Evolutionary conservation across 2,888 invertebrate genomes (phyloP).

Genomic region (Caenorhabditis uteleia): DNA sequence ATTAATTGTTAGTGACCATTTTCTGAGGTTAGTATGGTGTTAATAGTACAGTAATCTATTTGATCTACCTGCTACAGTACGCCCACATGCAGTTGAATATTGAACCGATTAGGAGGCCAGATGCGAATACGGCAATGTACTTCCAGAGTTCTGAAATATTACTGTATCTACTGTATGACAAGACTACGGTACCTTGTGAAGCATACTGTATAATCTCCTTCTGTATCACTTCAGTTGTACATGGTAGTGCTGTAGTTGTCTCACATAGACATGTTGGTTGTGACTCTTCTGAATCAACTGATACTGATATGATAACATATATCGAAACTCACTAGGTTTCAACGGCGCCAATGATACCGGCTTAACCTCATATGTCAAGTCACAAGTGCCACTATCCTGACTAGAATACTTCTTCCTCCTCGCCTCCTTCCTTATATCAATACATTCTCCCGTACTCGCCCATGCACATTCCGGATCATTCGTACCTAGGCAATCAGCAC

Average conservation of each 20-base stretch:
- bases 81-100: slow-evolving; percentile 36
- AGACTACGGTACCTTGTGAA: neutral
- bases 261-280: slow-evolving; percentile 19
- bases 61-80: slow-evolving; percentile 22
- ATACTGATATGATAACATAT: slow-evolving; percentile 11
- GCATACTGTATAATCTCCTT: slow-evolving; percentile 30
- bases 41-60: neutral
- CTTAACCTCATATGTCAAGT: slow-evolving; percentile 6
- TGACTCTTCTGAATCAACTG: slow-evolving; percentile 2
- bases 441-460: slow-evolving; percentile 38
- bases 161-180: neutral
- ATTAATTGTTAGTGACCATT: no score
- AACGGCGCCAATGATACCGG: slow-evolving; percentile 22
- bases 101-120: slow-evolving; percentile 30
- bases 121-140: slow-evolving; percentile 25
- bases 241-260: slow-evolving; percentile 14
- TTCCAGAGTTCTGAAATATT: slow-evolving; percentile 22
- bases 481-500: slow-evolving; percentile 35
- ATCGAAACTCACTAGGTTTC: slow-evolving; percentile 4
- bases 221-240: slow-evolving; percentile 46
- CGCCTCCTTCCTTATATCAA: slow-evolving; percentile 26
- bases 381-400: slow-evolving; percentile 35
- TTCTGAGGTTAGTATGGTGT: slow-evolving; percentile 9
- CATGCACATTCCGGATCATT: slow-evolving; percentile 52
- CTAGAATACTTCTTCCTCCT: slow-evolving; percentile 6